Evolutionary conservation across 2,113 vertebrate genomes (phyloP).

Genomic region (Ursus arctos): DNA sequence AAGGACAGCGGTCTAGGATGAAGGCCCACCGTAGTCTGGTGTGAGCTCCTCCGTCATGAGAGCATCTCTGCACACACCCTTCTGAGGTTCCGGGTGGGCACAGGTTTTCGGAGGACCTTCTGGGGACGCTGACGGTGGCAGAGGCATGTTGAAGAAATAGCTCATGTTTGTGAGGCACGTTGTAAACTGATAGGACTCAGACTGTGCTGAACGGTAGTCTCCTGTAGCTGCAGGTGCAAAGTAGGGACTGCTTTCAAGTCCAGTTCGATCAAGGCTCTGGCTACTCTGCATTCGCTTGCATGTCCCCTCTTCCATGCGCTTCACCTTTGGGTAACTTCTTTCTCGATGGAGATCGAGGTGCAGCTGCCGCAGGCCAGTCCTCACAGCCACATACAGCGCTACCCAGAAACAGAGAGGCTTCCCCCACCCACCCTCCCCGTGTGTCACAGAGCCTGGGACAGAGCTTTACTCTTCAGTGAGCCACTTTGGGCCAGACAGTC

Average conservation of each 20-base stretch:
- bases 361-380: too few relatives aligned
- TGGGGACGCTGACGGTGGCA: not conserved
- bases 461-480: not conserved
- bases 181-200: not conserved
- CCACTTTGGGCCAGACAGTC: not conserved
- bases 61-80: not conserved
- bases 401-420: not conserved
- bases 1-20: not conserved
- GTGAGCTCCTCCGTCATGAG: not conserved
- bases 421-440: not conserved
- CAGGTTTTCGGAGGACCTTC: too few relatives aligned
- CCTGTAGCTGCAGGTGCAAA: rapidly evolving
- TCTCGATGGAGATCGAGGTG: rapidly evolving
- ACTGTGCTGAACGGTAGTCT: rapidly evolving
- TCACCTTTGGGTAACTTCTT: not conserved
- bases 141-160: not conserved
- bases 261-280: not conserved
- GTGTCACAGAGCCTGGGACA: not conserved
- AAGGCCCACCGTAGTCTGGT: not conserved
- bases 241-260: not conserved
- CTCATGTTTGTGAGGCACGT: not conserved
- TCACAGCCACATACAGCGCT: not conserved
- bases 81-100: not conserved
- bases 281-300: not conserved
- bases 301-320: not conserved